Conservation (phyloP, 1,140 invertebrate genomes). For the Drosophila dunni region DNA sequence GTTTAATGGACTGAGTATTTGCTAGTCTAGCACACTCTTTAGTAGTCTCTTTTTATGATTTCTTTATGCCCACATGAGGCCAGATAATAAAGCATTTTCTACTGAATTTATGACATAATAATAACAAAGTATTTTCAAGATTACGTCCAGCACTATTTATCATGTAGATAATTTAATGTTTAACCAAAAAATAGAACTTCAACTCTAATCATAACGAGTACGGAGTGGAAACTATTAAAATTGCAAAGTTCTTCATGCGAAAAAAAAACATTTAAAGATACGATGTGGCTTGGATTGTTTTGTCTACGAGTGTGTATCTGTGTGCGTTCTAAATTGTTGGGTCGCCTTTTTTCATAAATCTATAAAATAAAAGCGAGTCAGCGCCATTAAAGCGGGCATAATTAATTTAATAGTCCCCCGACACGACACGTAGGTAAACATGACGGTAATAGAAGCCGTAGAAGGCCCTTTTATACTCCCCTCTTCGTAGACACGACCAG, state of each 20-base stretch:
- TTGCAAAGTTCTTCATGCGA: conserved; percentile 45
- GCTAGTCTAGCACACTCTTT: background rate
- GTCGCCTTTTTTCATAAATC: conserved; percentile 55
- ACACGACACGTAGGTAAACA: conserved; percentile 60
- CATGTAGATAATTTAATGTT: conserved; percentile 25
- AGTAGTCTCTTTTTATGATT: background rate
- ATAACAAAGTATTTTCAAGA: conserved; percentile 36
- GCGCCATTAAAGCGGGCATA: conserved; percentile 60
- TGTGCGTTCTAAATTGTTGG: conserved; percentile 29
- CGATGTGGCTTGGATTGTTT: no score
- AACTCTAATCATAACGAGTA: conserved; percentile 1
- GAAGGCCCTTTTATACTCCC: background rate
- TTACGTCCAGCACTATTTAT: conserved; percentile 25
- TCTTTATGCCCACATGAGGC: background rate
- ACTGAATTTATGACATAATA: conserved; percentile 27
- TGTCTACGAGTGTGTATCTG: background rate
- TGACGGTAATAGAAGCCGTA: conserved; percentile 8
- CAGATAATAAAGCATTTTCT: conserved; percentile 22
- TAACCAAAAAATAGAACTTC: background rate
- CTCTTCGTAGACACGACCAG: background rate
- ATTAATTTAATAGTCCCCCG: conserved; percentile 68
- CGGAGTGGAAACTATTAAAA: conserved; percentile 17
- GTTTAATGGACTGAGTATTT: background rate
- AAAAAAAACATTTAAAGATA: conserved; percentile 45
- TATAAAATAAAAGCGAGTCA: conserved; percentile 52